Evolutionary conservation across 2,888 invertebrate genomes (phyloP), one percentile per base, ranked within the genome.

Genomic region (Agrotis exclamationis): DNA sequence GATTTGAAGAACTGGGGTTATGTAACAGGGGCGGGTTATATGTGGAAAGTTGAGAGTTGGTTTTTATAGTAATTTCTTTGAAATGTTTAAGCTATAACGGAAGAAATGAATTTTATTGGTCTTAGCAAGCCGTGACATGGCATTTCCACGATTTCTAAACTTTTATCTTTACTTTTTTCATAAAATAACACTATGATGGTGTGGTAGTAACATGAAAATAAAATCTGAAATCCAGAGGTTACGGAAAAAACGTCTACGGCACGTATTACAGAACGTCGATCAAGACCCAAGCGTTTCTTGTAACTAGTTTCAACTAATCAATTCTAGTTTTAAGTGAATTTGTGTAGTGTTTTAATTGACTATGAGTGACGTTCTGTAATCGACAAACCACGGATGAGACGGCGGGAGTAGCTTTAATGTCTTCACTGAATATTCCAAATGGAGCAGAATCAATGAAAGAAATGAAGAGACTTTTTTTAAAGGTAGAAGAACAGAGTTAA

Each of bases 1-100:
- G n/a, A 28, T 54, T 58, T 74, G 33, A 56, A 56, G n/a, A 33
- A 33, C 33, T 54, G 28, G 53, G 11, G 56, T 56, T n/a, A 56
- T 4, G 66, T 66, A 44, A 28, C 18, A 28, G 48, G 28, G 28
- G 28, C 18, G 50, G 18, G 14, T 22, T 33, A n/a, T 13, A 56
- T 56, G n/a, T 5, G 54, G n/a, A 56, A 13, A 33, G n/a, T 13
- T 56, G 5, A 9, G 24, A 28, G 54, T 13, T 16, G n/a, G 13
- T n/a, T 56, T 5, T 33, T 33, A 33, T 33, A 33, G 56, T 13
- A 56, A 13, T 0, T 33, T 33, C 33, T 33, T 13, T 13, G n/a
- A 56, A 56, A n/a, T 13, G 33, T 6, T n/a, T 13, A 16, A n/a
- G 3, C 33, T n/a, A 13, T 33, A 33, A 33, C n/a, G n/a, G 33